Evolutionary conservation across 2,113 vertebrate species (phyloP).

Genomic region (Tetrao urogallus): DNA sequence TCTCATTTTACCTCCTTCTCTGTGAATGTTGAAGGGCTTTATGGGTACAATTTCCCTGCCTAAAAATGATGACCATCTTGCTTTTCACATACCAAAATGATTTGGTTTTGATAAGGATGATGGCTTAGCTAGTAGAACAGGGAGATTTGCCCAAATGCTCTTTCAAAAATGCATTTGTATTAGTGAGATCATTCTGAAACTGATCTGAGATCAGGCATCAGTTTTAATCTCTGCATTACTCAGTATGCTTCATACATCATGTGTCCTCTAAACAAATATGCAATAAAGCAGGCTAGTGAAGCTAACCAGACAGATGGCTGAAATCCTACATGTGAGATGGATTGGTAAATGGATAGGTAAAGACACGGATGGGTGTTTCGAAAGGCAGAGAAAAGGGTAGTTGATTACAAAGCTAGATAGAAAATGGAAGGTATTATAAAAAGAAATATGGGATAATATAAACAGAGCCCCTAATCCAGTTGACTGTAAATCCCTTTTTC

Average conservation of each 20-base stretch:
- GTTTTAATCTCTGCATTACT: constrained; percentile 48
- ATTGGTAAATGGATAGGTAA: constrained; percentile 56
- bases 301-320: constrained; percentile 65
- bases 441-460: constrained; percentile 84
- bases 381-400: constrained; percentile 56
- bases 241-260: constrained; percentile 2
- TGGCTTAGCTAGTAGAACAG: constrained; percentile 50
- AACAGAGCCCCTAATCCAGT: constrained; percentile 81
- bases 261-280: constrained; percentile 43
- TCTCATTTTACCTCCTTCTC: constrained; percentile 31
- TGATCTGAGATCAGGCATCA: constrained; percentile 26
- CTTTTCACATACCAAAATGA: neutral
- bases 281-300: constrained; percentile 68
- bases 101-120: constrained; percentile 40
- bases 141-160: constrained; percentile 15
- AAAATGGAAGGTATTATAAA: constrained; percentile 76
- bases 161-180: constrained; percentile 40
- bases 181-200: constrained; percentile 68
- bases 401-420: constrained; percentile 74
- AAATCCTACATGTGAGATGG: constrained; percentile 56
- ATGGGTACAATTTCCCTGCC: constrained; percentile 1
- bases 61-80: constrained; percentile 28
- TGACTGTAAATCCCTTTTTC: constrained; percentile 83
- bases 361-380: constrained; percentile 16
- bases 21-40: neutral